Evolutionary conservation across 2,797 vertebrate species (phyloP).

Genomic region (Gymnodraco acuticeps): DNA sequence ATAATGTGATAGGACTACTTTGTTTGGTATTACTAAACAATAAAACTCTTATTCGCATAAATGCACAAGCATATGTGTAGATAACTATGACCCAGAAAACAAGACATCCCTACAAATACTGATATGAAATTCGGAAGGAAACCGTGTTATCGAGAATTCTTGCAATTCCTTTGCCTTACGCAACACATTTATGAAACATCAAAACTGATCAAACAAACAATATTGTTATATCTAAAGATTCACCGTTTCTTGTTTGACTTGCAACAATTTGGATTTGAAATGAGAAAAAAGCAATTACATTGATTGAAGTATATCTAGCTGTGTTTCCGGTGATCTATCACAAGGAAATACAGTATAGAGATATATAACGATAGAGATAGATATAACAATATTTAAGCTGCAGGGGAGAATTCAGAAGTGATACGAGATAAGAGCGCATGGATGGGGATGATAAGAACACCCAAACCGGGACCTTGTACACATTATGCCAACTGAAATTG

Average conservation of each 20-base stretch:
- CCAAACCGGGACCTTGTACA: not conserved
- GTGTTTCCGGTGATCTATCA: not conserved
- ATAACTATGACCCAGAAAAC: constrained; percentile 5
- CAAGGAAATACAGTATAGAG: not conserved
- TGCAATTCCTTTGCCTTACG: constrained; percentile 6
- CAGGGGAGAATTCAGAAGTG: not conserved
- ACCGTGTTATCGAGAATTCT: not conserved
- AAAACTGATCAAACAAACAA: not conserved
- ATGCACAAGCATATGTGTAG: constrained; percentile 7
- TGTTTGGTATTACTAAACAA: constrained; percentile 42
- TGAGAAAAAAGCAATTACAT: not conserved
- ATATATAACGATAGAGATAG: no score
- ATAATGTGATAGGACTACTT: constrained; percentile 50
- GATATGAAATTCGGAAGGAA: not conserved
- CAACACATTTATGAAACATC: not conserved
- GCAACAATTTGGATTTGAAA: constrained; percentile 12
- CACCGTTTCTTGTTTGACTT: not conserved
- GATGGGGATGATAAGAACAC: not conserved
- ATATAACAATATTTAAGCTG: not conserved
- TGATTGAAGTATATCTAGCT: not conserved
- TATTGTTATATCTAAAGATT: not conserved
- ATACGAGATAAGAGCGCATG: not conserved
- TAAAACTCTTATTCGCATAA: constrained; percentile 28
- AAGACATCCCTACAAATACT: constrained; percentile 5
- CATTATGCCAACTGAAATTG: no score